Evolutionary conservation across 2,888 invertebrate species (phyloP), one percentile per base, ranked within the genome.

Genomic region (Trisateles emortualis): DNA sequence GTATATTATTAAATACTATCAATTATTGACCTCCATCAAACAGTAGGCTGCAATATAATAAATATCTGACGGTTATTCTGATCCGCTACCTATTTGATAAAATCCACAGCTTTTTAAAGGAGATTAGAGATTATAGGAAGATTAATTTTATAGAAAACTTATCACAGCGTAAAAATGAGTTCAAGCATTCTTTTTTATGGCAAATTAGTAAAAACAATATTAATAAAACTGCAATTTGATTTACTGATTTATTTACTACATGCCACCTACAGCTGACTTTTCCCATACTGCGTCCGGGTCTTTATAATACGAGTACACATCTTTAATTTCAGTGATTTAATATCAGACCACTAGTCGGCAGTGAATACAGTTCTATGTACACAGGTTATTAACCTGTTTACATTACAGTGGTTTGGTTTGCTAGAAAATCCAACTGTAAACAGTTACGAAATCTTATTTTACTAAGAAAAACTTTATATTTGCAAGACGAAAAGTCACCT

Each of bases 271-370:
- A 63, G 52, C 59, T 64, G 64, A 30, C 55, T 52, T 38, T 64
- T 64, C 64, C 52, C 60, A 64, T 26, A 29, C 44, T 38, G 8
- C 14, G 16, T 29, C 32, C 42, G 26, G 17, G 16, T 48, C 39
- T 50, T 39, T 47, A 46, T 51, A 10, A 59, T n/a, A n/a, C n/a
- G n/a, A n/a, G 39, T 43, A 44, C 30, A 51, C 44, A 49, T 59
- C 24, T 64, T 64, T 54, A 50, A 43, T 63, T 51, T 38, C 44
- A 52, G 44, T 64, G 64, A 64, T 59, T 55, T 50, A 55, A 55
- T 56, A 51, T 50, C 54, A 46, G 39, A 55, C 17, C 45, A 44
- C 48, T 16, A 4, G 30, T 38, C 30, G 36, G 8, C 4, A 38
- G 2, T 29, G 13, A 19, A 2, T 52, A 19, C 16, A 58, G 29